These are phyloP conservation scores for Teleiodes luculella DNA, from an alignment of 2,888 invertebrate genomes.

Conservation along the genomic window DNA sequence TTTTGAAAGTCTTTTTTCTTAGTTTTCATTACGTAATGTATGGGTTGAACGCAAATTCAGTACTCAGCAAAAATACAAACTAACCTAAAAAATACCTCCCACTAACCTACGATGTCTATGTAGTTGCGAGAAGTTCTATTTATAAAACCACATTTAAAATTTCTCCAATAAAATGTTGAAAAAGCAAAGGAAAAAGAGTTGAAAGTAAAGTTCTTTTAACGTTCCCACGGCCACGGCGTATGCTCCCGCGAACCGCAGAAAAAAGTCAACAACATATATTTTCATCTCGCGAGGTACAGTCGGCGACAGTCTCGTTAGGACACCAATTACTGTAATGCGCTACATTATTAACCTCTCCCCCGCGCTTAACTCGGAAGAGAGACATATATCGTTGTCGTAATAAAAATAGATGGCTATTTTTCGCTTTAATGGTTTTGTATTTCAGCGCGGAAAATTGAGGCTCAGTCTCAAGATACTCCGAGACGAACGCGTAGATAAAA, in stretches of 20 bases:
- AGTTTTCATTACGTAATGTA: no score
- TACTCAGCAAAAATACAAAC: no score
- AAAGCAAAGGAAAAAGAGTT: background rate
- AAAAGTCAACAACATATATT: conserved; percentile 14
- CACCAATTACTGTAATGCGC: conserved; percentile 39
- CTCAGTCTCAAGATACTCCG: conserved; percentile 17
- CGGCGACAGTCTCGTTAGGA: conserved; percentile 34
- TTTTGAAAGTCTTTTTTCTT: no score
- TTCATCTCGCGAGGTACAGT: conserved; percentile 29
- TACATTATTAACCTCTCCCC: conserved; percentile 37
- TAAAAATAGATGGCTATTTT: conserved; percentile 28
- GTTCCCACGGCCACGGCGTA: no score
- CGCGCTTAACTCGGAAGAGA: conserved; percentile 22
- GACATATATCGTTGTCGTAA: conserved; percentile 33
- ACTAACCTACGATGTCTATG: no score
- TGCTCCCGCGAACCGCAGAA: conserved; percentile 3
- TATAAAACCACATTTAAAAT: no score
- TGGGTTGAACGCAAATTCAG: no score
- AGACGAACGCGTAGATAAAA: background rate
- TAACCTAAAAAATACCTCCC: no score
- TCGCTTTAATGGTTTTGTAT: background rate
- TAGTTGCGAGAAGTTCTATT: no score
- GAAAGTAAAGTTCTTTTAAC: no score
- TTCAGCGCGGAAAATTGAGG: background rate
- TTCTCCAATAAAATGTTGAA: no score